These are phyloP conservation scores for Psilopogon haemacephalus DNA, from an alignment of 2,113 vertebrate genomes.

Conservation along the genomic window DNA sequence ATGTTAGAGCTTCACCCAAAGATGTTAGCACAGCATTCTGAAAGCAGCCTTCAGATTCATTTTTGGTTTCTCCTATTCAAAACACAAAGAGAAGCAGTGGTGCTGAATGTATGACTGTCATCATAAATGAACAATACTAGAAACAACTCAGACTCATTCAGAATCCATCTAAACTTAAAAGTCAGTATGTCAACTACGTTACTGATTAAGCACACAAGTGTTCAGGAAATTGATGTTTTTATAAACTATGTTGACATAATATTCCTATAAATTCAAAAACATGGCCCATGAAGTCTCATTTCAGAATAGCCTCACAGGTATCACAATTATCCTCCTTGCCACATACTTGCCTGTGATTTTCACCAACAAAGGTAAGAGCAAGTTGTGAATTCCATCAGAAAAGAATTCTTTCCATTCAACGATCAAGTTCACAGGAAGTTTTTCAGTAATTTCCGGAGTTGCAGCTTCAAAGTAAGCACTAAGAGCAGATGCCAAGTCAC, in stretches of 20 bases:
- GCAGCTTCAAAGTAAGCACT: constrained; percentile 83
- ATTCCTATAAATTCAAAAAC: neutral
- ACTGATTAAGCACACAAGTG: neutral
- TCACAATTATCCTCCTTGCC: neutral
- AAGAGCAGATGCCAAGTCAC: constrained; percentile 82
- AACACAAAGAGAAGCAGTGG: neutral
- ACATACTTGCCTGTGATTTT: constrained; percentile 84
- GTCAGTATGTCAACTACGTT: neutral
- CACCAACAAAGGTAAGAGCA: constrained; percentile 88
- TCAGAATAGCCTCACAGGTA: neutral
- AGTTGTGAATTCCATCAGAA: constrained; percentile 87
- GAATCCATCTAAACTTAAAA: neutral
- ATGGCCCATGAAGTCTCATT: neutral
- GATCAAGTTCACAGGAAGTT: constrained; percentile 82
- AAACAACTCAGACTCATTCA: neutral
- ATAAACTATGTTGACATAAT: neutral
- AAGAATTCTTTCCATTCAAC: constrained; percentile 95
- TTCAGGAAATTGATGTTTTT: neutral
- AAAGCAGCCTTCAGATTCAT: constrained; percentile 69
- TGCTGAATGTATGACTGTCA: neutral
- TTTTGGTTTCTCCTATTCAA: constrained; percentile 70
- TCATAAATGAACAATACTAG: neutral
- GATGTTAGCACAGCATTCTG: constrained; percentile 80
- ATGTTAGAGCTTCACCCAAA: constrained; percentile 84
- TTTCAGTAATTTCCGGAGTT: constrained; percentile 66